A percentile compares a stretch with the other conserved stretches of the same genome.
Conservation (phyloP, 2,797 vertebrate genomes). For the Melanogrammus aeglefinus region DNA sequence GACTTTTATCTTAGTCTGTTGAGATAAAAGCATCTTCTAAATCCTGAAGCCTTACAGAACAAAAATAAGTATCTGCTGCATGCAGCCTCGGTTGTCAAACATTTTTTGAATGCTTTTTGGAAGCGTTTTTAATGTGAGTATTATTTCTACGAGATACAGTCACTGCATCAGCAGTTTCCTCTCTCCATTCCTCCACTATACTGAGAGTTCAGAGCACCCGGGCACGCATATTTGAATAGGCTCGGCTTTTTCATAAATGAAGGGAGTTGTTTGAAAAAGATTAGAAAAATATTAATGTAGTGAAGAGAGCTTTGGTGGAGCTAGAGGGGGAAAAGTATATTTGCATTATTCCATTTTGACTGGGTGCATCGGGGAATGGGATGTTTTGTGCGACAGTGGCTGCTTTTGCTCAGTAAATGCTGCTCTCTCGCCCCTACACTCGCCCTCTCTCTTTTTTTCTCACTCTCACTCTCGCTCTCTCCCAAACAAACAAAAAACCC, state of each 20-base stretch:
- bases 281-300: constrained; percentile 50
- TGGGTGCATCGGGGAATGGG: constrained; percentile 46
- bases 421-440: constrained; percentile 17
- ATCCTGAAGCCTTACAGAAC: too few relatives aligned
- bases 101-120: constrained; percentile 20
- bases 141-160: constrained; percentile 10
- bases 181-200: constrained; percentile 28
- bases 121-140: constrained; percentile 21
- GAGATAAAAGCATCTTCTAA: too few relatives aligned
- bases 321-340: constrained; percentile 24
- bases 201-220: constrained; percentile 14
- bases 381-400: constrained; percentile 44
- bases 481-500: not conserved
- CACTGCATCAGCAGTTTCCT: constrained; percentile 44
- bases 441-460: not conserved
- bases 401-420: constrained; percentile 23
- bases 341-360: constrained; percentile 52
- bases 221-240: constrained; percentile 8
- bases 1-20: too few relatives aligned
- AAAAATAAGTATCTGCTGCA: not conserved
- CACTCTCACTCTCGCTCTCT: not conserved
- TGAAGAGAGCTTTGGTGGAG: constrained; percentile 31
- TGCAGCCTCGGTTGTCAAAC: constrained; percentile 2
- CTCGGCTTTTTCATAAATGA: constrained; percentile 29
- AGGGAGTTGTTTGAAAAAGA: constrained; percentile 42